A percentile compares a stretch with the other conserved stretches of the same genome.
These are phyloP conservation scores for Altica lythri DNA, from an alignment of 2,888 invertebrate genomes.

Conservation along the genomic window DNA sequence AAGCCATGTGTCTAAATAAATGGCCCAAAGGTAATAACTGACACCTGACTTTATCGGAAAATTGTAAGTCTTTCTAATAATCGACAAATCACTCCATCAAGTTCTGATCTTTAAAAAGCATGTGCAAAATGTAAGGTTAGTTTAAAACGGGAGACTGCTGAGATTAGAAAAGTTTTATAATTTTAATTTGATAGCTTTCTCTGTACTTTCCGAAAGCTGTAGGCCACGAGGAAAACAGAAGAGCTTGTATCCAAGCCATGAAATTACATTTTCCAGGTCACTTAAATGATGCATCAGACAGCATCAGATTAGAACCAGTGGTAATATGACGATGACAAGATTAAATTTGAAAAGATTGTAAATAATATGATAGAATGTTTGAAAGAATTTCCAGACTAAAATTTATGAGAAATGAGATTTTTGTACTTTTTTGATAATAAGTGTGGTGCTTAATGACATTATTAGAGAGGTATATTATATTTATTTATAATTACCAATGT, in stretches of 20 bases:
- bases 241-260: not conserved
- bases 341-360: not conserved
- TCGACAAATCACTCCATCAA: slow-evolving; percentile 2
- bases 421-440: too few species aligned
- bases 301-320: not conserved
- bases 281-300: slow-evolving; percentile 2
- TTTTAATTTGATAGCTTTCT: not conserved
- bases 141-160: not conserved
- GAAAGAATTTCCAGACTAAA: too few species aligned
- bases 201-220: too few species aligned
- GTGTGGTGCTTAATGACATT: too few species aligned
- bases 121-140: slow-evolving; percentile 8
- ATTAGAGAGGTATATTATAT: too few species aligned
- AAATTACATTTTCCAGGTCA: slow-evolving; percentile 5
- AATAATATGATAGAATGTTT: too few species aligned
- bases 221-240: not conserved
- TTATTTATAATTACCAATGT: too few species aligned
- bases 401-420: too few species aligned
- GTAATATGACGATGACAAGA: not conserved
- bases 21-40: too few species aligned
- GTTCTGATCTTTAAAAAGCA: slow-evolving; percentile 7
- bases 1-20: too few species aligned
- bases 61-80: not conserved
- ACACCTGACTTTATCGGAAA: not conserved
- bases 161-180: slow-evolving; percentile 7